Conservation (phyloP, 2,113 vertebrate genomes). For the Rhabdornis inornatus region DNA sequence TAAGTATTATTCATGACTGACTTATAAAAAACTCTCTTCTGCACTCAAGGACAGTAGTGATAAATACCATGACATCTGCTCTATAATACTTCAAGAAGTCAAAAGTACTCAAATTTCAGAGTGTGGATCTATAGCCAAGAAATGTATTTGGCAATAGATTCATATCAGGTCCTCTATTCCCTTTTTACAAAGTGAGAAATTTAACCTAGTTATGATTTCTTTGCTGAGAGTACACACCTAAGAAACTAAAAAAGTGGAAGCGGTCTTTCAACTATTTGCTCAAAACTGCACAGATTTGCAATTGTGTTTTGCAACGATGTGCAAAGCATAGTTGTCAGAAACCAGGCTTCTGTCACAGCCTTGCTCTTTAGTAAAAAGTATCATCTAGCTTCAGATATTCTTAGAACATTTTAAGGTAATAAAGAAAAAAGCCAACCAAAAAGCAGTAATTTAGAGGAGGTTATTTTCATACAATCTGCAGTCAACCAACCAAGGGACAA, state of each 20-base stretch:
- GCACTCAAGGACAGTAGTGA: neutral
- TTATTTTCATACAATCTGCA: neutral
- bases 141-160: neutral
- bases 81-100: neutral
- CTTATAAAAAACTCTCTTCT: slow-evolving; percentile 28
- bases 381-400: neutral
- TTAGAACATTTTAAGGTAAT: neutral
- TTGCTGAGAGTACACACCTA: neutral
- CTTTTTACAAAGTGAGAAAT: neutral
- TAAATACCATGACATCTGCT: neutral
- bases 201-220: neutral
- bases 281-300: neutral
- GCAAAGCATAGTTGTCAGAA: neutral
- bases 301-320: too few relatives aligned
- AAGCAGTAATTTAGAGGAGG: neutral
- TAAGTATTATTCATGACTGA: neutral
- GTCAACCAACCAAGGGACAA: neutral
- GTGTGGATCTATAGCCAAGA: neutral
- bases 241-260: neutral
- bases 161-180: neutral
- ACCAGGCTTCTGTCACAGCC: neutral
- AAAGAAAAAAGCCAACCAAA: neutral
- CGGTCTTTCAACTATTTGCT: neutral
- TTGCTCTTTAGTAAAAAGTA: neutral
- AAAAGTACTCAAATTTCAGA: neutral